These are phyloP conservation scores for Notospermus geniculatus DNA, from an alignment of 1,140 invertebrate genomes.

Conservation along the genomic window DNA sequence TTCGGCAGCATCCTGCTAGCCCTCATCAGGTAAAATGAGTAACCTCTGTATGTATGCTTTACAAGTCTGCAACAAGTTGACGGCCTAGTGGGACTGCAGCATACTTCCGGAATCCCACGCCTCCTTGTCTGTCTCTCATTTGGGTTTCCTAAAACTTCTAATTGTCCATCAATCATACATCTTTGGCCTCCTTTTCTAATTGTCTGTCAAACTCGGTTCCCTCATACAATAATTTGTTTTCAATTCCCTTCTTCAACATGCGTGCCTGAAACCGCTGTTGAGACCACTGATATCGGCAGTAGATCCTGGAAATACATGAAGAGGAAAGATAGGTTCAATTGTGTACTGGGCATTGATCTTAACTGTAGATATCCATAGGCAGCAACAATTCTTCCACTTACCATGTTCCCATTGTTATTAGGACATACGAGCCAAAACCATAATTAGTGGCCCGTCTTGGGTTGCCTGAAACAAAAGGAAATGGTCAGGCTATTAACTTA, in stretches of 20 bases:
- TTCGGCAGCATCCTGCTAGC: too few relatives aligned
- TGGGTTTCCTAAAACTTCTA: too few relatives aligned
- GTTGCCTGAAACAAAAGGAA: conserved; percentile 25
- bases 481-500: too few relatives aligned
- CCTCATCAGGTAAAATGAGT: too few relatives aligned
- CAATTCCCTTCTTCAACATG: conserved; percentile 16
- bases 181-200: neutral
- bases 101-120: too few relatives aligned
- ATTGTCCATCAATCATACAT: too few relatives aligned
- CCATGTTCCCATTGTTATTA: conserved; percentile 20
- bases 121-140: too few relatives aligned
- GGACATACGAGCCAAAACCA: conserved; percentile 22
- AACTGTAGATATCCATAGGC: too few relatives aligned
- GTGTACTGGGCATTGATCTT: too few relatives aligned
- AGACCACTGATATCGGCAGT: conserved; percentile 17
- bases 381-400: conserved; percentile 7
- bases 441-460: conserved; percentile 16
- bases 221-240: conserved; percentile 10
- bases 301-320: conserved; percentile 20
- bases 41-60: too few relatives aligned
- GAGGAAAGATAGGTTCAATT: neutral
- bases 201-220: conserved; percentile 4
- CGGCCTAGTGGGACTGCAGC: too few relatives aligned
- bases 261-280: conserved; percentile 12
- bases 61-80: too few relatives aligned